Percentiles rank a stretch among this genome's conserved stretches.
These are phyloP conservation scores for Troilus luridus DNA, from an alignment of 2,888 invertebrate genomes.

Conservation along the genomic window DNA sequence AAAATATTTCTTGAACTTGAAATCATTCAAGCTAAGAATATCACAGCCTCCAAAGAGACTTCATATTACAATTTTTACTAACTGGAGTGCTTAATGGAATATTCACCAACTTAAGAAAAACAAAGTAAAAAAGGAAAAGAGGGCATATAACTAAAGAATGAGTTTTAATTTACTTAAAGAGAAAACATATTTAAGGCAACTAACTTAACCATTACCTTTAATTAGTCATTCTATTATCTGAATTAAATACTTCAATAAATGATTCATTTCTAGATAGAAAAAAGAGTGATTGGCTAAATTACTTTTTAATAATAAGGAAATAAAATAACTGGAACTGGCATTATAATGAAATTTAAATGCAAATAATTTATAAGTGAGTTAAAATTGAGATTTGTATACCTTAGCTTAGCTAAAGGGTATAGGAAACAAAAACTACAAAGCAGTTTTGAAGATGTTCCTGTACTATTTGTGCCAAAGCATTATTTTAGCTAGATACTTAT, in stretches of 20 bases:
- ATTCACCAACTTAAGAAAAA: not conserved
- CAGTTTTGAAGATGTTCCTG: not conserved
- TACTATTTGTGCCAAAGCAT: not conserved
- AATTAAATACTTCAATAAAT: not conserved
- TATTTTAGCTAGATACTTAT: not conserved
- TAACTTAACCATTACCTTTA: too few species aligned
- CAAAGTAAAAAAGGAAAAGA: not conserved
- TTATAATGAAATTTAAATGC: not conserved
- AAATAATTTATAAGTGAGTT: not conserved
- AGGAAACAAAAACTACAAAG: not conserved
- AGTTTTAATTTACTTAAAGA: not conserved
- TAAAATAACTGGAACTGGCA: not conserved
- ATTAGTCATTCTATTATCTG: not conserved
- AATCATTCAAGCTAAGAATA: conserved; percentile 37
- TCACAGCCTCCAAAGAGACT: conserved; percentile 60
- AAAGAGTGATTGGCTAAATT: not conserved
- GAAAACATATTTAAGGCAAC: not conserved
- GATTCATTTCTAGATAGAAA: not conserved
- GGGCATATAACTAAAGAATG: not conserved
- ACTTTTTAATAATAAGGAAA: not conserved
- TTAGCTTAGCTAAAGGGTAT: too few species aligned
- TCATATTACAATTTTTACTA: conserved; percentile 29
- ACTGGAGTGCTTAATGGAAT: conserved; percentile 28
- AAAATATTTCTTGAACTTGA: conserved; percentile 51
- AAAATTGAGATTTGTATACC: not conserved